Percentiles rank a stretch among this genome's conserved stretches.
Conservation (phyloP, 2,797 vertebrate genomes). For the Microctenopoma lineatum region DNA sequence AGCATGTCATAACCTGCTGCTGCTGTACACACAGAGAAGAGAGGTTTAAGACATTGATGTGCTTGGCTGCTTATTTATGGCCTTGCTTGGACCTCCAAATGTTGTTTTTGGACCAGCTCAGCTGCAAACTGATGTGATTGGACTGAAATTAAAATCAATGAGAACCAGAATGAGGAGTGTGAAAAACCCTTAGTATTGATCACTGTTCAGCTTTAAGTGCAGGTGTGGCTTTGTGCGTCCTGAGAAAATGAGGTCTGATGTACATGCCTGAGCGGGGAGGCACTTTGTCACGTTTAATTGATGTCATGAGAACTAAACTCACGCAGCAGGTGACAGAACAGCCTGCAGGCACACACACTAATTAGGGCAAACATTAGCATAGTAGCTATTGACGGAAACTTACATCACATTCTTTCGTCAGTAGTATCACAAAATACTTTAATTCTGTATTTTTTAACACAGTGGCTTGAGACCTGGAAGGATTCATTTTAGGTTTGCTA, state of each 20-base stretch:
- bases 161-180: background rate
- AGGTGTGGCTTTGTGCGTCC: conserved; percentile 10
- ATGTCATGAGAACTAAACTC: conserved; percentile 41
- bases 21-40: conserved; percentile 21
- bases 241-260: conserved; percentile 21
- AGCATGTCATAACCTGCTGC: conserved; percentile 60
- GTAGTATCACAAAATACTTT: conserved; percentile 12
- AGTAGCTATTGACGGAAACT: conserved; percentile 19
- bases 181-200: background rate
- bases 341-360: conserved; percentile 32
- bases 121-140: background rate
- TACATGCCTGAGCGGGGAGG: conserved; percentile 16
- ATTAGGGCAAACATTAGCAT: conserved; percentile 38
- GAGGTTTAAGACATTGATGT: conserved; percentile 31
- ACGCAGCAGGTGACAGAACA: conserved; percentile 61
- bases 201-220: background rate
- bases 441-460: background rate
- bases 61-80: conserved; percentile 14
- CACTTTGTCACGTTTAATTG: conserved; percentile 53
- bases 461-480: conserved; percentile 54
- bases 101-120: background rate
- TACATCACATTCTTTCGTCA: conserved; percentile 29
- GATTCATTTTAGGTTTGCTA: conserved; percentile 57
- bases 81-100: too few species aligned
- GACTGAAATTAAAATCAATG: conserved; percentile 10